These are phyloP conservation scores for pig (Sus scrofa) DNA, from an alignment of 2,113 vertebrate species.

Conservation along the genomic window T2T-Sscrofa CM000816.6:58313001-58313500, in stretches of 20 bases:
- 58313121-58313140: too few species aligned
- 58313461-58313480: neutral
- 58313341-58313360: neutral
- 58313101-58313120: too few species aligned
- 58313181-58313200: neutral
- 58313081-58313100: too few species aligned
- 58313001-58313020: too few species aligned
- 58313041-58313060: too few species aligned
- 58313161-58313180: too few species aligned
- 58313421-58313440: neutral
- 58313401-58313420: neutral
- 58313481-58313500: neutral
- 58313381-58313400: too few species aligned
- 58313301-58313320: neutral
- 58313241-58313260: neutral
- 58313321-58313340: neutral
- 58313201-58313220: neutral
- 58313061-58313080: too few species aligned
- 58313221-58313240: neutral
- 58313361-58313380: neutral
- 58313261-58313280: neutral
- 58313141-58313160: too few species aligned
- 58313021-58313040: too few species aligned
- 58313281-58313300: neutral
- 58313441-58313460: neutral